Conservation (phyloP, 2,113 vertebrate genomes). For the Rhizomys pruinosus region DNA sequence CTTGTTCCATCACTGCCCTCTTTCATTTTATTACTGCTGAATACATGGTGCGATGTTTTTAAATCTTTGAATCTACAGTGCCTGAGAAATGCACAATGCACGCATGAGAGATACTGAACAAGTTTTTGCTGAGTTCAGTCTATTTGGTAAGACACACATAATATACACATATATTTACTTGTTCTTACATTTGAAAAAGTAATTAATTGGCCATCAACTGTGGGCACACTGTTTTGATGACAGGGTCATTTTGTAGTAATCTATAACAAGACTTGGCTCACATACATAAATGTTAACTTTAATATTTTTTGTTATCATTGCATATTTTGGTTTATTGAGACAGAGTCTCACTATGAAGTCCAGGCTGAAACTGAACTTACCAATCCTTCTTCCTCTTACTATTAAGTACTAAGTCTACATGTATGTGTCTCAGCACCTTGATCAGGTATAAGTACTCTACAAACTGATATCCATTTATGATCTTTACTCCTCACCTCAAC, state of each 20-base stretch:
- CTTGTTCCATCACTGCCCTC: background rate
- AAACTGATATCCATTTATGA: background rate
- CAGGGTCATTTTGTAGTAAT: background rate
- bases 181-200: background rate
- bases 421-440: background rate
- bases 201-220: background rate
- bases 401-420: background rate
- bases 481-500: background rate
- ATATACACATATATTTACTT: background rate
- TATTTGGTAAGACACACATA: background rate
- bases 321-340: background rate
- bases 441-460: background rate
- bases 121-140: background rate
- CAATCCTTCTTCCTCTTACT: background rate
- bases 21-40: background rate
- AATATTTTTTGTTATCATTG: background rate
- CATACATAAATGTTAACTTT: rapidly evolving
- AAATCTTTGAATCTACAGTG: background rate
- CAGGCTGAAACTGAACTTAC: background rate
- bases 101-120: background rate
- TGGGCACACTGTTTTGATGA: background rate
- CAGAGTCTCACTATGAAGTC: background rate
- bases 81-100: background rate
- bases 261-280: too few relatives aligned
- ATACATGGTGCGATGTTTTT: background rate